A percentile compares a stretch with the other conserved stretches of the same genome.
Evolutionary conservation across 2,797 vertebrate genomes (phyloP).

Genomic region (Chelon labrosus): DNA sequence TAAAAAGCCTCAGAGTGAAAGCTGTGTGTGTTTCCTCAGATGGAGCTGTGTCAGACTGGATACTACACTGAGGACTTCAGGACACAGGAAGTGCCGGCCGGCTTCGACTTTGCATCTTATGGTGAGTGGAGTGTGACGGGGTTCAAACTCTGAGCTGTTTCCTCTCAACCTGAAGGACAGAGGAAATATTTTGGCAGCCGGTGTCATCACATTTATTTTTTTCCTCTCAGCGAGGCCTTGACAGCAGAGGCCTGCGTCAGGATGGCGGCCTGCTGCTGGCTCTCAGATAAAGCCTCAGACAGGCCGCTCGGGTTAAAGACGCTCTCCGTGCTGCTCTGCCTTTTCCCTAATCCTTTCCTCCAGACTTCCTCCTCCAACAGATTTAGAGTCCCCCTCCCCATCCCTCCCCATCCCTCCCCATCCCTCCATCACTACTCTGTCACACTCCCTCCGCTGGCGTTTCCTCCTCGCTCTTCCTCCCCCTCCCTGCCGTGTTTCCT

Average conservation of each 20-base stretch:
- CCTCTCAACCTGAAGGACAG: slow-evolving; percentile 81
- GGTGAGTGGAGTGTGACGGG: slow-evolving; percentile 72
- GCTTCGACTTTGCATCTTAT: slow-evolving; percentile 85
- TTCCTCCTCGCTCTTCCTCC: slow-evolving; percentile 78
- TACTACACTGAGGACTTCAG: slow-evolving; percentile 86
- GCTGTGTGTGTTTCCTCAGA: slow-evolving; percentile 56
- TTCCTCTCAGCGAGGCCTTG: slow-evolving; percentile 75
- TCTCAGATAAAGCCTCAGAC: no score
- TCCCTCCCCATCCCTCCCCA: slow-evolving; percentile 66
- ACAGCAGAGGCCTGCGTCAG: background rate
- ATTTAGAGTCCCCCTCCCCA: slow-evolving; percentile 80
- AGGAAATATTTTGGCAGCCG: slow-evolving; percentile 75
- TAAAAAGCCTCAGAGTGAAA: no score
- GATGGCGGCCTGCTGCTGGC: no score
- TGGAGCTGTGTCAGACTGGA: slow-evolving; percentile 85
- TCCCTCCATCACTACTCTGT: slow-evolving; percentile 77
- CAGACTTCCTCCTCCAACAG: slow-evolving; percentile 89
- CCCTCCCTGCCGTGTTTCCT: slow-evolving; percentile 67
- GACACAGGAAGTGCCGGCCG: slow-evolving; percentile 86
- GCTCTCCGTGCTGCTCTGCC: slow-evolving; percentile 61
- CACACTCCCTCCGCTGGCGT: slow-evolving; percentile 70
- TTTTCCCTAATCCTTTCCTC: slow-evolving; percentile 87
- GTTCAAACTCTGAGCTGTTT: slow-evolving; percentile 49
- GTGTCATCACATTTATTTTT: slow-evolving; percentile 80
- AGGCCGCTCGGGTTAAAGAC: slow-evolving; percentile 3